phyloP scores from a whole-genome alignment of 2,113 vertebrate genomes.

The Scomber scombrus region DNA sequence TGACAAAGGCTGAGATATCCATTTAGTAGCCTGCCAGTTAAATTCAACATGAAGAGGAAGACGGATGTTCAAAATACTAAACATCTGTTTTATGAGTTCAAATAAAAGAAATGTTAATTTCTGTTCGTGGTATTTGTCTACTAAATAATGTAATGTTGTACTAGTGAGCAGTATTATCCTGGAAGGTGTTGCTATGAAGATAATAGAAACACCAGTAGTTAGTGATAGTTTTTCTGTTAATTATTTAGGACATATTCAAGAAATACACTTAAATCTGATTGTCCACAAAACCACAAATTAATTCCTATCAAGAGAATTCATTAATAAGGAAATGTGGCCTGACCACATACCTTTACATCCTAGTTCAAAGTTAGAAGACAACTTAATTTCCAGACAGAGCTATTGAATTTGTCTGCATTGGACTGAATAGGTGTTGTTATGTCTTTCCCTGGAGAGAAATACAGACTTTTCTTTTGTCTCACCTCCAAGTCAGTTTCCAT shows the following conservation, averaged over 20 bases:
- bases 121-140: neutral
- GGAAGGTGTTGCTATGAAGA: neutral
- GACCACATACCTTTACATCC: neutral
- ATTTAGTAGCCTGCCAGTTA: constrained; percentile 11
- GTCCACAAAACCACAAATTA: neutral
- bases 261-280: neutral
- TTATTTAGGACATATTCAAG: neutral
- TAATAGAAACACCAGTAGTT: neutral
- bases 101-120: neutral
- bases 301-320: neutral
- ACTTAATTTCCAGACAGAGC: neutral
- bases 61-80: too few species aligned
- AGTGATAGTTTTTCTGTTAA: neutral
- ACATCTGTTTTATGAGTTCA: neutral
- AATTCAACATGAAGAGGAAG: too few species aligned
- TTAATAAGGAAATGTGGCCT: neutral
- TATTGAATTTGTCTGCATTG: neutral
- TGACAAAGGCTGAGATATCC: constrained; percentile 5
- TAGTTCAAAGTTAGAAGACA: neutral
- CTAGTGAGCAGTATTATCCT: neutral
- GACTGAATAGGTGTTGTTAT: neutral
- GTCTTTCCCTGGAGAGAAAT: neutral
- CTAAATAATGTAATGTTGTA: neutral
- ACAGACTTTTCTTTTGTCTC: constrained; percentile 45
- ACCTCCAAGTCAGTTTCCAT: constrained; percentile 99